Evolutionary conservation across 2,797 vertebrate species (phyloP).

Genomic region (Anguilla obscura): DNA sequence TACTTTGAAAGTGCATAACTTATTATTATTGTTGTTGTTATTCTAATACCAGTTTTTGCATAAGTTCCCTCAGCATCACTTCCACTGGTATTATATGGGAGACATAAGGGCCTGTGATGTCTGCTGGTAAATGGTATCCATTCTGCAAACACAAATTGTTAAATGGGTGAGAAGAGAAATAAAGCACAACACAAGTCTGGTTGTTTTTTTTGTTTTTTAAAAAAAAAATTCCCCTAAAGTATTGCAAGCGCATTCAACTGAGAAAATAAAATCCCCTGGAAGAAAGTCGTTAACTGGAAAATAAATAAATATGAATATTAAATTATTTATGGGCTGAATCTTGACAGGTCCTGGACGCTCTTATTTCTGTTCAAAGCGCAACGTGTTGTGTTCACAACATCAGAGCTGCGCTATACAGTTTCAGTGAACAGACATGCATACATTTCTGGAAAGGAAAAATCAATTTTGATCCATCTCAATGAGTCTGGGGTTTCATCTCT

Average conservation of each 20-base stretch:
- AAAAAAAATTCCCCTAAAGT: neutral
- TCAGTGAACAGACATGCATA: neutral
- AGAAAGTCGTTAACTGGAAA: neutral
- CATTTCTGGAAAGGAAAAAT: neutral
- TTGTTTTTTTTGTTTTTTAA: neutral
- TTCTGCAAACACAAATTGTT: neutral
- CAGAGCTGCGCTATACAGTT: neutral
- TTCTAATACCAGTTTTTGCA: neutral
- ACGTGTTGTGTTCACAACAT: neutral
- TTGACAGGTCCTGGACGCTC: neutral
- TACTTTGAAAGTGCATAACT: neutral
- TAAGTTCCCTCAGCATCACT: neutral
- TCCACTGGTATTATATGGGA: neutral
- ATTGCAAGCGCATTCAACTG: neutral
- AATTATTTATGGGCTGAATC: slow-evolving; percentile 9
- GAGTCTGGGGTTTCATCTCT: neutral
- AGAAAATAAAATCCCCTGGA: neutral
- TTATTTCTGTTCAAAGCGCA: neutral
- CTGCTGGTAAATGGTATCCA: neutral
- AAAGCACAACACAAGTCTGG: neutral
- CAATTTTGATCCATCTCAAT: neutral
- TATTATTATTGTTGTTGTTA: neutral
- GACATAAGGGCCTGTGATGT: neutral
- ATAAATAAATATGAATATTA: slow-evolving; percentile 17
- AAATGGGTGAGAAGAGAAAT: neutral